Base-by-base conservation (phyloP, 2,113 vertebrate species). In the Oncorhynchus nerka region DNA sequence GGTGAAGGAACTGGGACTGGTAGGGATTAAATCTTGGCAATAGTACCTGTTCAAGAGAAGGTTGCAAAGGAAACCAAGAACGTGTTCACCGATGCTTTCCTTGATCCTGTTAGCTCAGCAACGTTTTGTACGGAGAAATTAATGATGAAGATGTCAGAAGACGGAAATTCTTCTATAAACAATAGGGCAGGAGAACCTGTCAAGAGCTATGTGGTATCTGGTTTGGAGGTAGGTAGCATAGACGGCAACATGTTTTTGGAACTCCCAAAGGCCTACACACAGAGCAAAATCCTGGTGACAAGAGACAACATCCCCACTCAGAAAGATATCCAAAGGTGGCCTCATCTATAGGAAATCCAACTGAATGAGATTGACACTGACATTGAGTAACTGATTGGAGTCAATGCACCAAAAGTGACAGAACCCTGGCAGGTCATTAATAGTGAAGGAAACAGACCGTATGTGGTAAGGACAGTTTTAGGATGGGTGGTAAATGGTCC, bases 351-450 rank as follows among this genome's bases (percentile, higher is more conserved):
- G 20, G 72, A 70, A 7, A 22, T 71, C 1, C 2, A 70, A 11
- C 12, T 79, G 6, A 55, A 57, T 6, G 22, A 22, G 9, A 74
- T 79, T 66, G 24, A 74, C 30, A 26, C 71, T 12, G 71, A 24
- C 3, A 2, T 70, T 19, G 71, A 34, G 16, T 73, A 70, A 20
- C 72, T 79, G 4, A 79, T 79, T 22, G 73, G 68, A 9, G 59
- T 61, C 4, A 79, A 75, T 49, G 61, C 26, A 3, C 48, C 70
- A 19, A 78, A 67, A 6, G 20, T 32, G 2, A 30, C 74, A 26
- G 57, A 79, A 70, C 70, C 62, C 45, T 78, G 76, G 64, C 39
- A 59, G 59, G 59, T 78, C 12, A 73, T 78, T 5, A 78, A 73
- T 34, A 67, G 62, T 45, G 34, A 70, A 68, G 51, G 24, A 59